These are phyloP conservation scores for Coryphaenoides rupestris DNA, from an alignment of 2,113 vertebrate species.

Conservation along the genomic window DNA sequence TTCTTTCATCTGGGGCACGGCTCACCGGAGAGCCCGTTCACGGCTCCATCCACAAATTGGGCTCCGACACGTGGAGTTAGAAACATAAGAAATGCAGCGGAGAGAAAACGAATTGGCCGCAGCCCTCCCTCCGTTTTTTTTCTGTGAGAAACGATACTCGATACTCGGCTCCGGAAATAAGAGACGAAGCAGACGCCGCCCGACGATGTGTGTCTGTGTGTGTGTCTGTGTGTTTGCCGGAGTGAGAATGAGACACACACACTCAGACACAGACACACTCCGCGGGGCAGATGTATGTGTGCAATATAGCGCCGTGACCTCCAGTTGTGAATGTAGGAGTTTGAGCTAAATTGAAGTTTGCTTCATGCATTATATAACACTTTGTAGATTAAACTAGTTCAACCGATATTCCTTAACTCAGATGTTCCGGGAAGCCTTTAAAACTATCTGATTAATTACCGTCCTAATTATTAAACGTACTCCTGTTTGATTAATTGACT, in stretches of 20 bases:
- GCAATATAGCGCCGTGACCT: no score
- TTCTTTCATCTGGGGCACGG: constrained; percentile 69
- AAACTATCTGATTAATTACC: constrained; percentile 55
- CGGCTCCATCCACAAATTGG: constrained; percentile 42
- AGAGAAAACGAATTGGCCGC: constrained; percentile 35
- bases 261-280: not conserved
- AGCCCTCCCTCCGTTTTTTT: not conserved
- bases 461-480: constrained; percentile 63
- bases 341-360: not conserved
- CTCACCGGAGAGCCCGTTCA: constrained; percentile 58
- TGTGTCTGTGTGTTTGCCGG: constrained; percentile 15
- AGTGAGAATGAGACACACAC: constrained; percentile 1
- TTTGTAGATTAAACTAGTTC: constrained; percentile 31
- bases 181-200: no score
- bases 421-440: constrained; percentile 35
- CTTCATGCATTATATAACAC: not conserved
- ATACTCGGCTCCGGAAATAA: not conserved
- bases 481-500: constrained; percentile 54
- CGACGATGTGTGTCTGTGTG: no score
- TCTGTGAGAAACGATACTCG: no score
- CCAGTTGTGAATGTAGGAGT: not conserved
- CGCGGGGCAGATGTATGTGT: not conserved
- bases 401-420: constrained; percentile 45
- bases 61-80: constrained; percentile 39
- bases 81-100: constrained; percentile 14